These are phyloP conservation scores for Passer montanus DNA, from an alignment of 2,113 vertebrate genomes.

Conservation along the genomic window DNA sequence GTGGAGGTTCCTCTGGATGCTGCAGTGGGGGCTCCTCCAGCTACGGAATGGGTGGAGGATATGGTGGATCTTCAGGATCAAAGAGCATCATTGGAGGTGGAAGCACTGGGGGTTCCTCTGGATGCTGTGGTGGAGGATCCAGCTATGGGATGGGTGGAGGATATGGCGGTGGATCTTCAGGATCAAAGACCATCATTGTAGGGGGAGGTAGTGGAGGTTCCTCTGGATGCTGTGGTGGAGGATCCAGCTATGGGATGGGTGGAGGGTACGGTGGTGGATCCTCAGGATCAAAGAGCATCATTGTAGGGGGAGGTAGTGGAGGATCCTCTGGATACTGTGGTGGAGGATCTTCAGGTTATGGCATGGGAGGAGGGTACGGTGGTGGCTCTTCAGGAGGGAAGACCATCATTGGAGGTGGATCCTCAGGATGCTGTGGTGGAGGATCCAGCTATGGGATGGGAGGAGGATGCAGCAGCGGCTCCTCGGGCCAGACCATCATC, in stretches of 20 bases:
- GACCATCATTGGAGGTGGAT: rapidly evolving
- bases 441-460: background rate
- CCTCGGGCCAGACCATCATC: background rate
- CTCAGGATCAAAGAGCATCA: background rate
- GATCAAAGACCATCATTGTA: rapidly evolving
- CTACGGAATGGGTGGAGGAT: rapidly evolving
- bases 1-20: too few species aligned
- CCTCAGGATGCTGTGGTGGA: background rate
- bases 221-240: background rate
- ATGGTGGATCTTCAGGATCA: background rate
- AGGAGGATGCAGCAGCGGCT: background rate
- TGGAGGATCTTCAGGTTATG: background rate
- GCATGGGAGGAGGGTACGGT: rapidly evolving
- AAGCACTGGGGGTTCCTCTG: background rate
- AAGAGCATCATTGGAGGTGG: rapidly evolving
- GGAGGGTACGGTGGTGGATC: background rate
- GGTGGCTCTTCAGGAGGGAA: rapidly evolving
- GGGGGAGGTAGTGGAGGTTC: rapidly evolving
- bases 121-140: background rate
- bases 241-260: rapidly evolving
- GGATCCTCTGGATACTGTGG: background rate
- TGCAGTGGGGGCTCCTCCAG: background rate
- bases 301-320: rapidly evolving
- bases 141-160: background rate
- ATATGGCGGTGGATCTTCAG: background rate